Evolutionary conservation across 2,888 invertebrate species (phyloP), one percentile per base, ranked within the genome.

Genomic region (Ormyrus thymus): DNA sequence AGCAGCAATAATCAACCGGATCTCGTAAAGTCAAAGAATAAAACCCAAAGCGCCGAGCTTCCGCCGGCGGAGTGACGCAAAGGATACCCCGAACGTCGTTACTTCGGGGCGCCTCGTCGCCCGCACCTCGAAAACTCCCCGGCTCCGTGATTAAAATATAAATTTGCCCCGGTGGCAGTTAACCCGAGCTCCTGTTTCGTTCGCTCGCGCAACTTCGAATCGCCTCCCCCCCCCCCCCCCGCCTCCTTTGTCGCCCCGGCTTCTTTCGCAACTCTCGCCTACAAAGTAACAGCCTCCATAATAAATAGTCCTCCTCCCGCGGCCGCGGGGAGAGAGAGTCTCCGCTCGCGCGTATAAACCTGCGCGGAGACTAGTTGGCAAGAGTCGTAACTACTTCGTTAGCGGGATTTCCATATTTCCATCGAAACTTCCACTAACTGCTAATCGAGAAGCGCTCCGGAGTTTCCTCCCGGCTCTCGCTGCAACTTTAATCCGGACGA

Each of bases 371-470:
- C 48, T 56, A 70, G 53, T 71, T 50, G 77, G 51, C 65, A 66
- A 65, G 58, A 69, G 13, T 15, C 29, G 58, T 70, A 76, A 76
- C 72, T 69, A 80, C 70, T 74, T 77, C 61, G 70, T 73, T 78
- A 62, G 70, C n/a, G 74, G 69, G 59, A 70, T 78, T 78, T 74
- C 74, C 74, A 78, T 78, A 78, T 78, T 78, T 74, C 48, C 68
- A 69, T 51, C 62, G 62, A 61, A 69, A 72, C 61, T 76, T 43
- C 50, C 65, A 29, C 29, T 29, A 45, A 29, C 29, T n/a, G n/a
- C 45, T 9, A 8, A 48, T 7, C n/a, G 13, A 56, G 10, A 10
- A 13, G 11, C 46, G n/a, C 56, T 1, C 29, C 29, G 29, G 29
- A 29, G 45, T 10, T 58, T 61, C 4, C 61, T 45, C 43, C 7